phyloP scores from a whole-genome alignment of 1,140 invertebrate genomes.

The Steinernema feltiae region DNA sequence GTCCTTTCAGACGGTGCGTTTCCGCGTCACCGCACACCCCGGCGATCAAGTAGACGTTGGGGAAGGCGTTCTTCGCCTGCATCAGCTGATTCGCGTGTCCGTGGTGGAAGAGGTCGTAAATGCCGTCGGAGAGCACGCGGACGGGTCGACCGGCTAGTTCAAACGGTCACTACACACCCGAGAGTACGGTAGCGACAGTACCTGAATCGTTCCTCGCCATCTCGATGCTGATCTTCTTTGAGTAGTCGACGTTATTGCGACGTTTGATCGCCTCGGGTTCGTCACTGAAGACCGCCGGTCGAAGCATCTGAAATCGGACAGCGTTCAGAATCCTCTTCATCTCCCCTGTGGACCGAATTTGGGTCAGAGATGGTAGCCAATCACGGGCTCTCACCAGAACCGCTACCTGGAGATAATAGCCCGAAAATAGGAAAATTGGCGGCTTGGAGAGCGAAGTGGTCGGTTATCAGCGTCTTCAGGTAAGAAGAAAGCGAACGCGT shows the following conservation, averaged over 20 bases:
- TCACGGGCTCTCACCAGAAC: too few species aligned
- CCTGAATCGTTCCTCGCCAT: neutral
- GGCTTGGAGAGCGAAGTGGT: too few species aligned
- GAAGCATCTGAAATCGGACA: neutral
- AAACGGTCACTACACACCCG: neutral
- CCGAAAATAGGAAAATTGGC: too few species aligned
- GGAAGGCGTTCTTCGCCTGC: conserved; percentile 95
- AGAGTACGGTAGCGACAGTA: neutral
- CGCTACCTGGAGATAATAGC: too few species aligned
- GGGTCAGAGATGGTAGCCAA: too few species aligned
- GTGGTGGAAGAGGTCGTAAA: conserved; percentile 66
- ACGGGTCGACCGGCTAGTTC: neutral
- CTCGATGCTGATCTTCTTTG: neutral
- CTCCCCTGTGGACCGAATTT: too few species aligned
- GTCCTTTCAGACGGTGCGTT: conserved; percentile 80
- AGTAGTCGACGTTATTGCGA: neutral
- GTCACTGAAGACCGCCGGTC: neutral
- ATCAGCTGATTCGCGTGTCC: conserved; percentile 93
- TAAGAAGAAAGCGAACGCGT: too few species aligned
- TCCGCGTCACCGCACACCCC: conserved; percentile 86
- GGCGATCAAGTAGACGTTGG: conserved; percentile 79
- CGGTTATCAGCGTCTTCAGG: too few species aligned
- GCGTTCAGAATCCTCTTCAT: neutral
- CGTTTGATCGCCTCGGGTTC: neutral
- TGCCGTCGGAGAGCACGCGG: neutral